These are phyloP conservation scores for Lomographa bimaculata DNA, from an alignment of 2,888 invertebrate species.

Conservation along the genomic window DNA sequence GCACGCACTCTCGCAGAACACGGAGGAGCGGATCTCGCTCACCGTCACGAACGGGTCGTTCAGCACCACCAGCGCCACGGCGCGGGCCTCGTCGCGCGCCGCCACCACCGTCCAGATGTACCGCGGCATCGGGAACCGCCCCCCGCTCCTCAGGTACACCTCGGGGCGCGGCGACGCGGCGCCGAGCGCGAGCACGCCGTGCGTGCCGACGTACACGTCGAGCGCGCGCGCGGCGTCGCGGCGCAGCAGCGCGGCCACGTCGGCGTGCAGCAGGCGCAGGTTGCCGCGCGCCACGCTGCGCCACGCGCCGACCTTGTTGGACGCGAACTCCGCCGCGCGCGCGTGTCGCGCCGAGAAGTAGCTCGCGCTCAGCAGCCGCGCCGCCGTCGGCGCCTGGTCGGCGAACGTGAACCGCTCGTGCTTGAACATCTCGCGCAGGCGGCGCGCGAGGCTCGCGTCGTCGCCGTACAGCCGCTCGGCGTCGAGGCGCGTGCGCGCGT, in stretches of 20 bases:
- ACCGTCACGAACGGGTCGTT: constrained; percentile 75
- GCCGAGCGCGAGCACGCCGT: constrained; percentile 47
- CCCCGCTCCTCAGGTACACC: constrained; percentile 39
- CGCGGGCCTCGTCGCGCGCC: constrained; percentile 35
- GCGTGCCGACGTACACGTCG: constrained; percentile 59
- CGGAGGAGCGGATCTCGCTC: constrained; percentile 65
- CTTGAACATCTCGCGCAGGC: constrained; percentile 58
- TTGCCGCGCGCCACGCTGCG: constrained; percentile 63
- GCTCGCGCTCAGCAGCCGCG: constrained; percentile 47
- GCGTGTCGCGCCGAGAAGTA: constrained; percentile 67
- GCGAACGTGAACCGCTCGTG: constrained; percentile 59
- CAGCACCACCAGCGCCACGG: constrained; percentile 57
- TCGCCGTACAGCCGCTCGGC: constrained; percentile 68
- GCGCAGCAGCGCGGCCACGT: constrained; percentile 48
- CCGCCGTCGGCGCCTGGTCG: constrained; percentile 57
- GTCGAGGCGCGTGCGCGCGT: constrained; percentile 57
- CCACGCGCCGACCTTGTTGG: constrained; percentile 67
- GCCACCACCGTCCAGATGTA: constrained; percentile 69
- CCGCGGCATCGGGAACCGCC: constrained; percentile 66
- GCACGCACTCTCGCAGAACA: constrained; percentile 71
- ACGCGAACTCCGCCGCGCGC: constrained; percentile 64
- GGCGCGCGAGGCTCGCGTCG: constrained; percentile 54
- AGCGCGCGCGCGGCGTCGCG: constrained; percentile 35
- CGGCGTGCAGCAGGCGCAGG: constrained; percentile 59
- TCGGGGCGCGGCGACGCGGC: constrained; percentile 45